Base-by-base conservation (phyloP, 2,797 vertebrate genomes). In the Emydoidea blandingii region DNA sequence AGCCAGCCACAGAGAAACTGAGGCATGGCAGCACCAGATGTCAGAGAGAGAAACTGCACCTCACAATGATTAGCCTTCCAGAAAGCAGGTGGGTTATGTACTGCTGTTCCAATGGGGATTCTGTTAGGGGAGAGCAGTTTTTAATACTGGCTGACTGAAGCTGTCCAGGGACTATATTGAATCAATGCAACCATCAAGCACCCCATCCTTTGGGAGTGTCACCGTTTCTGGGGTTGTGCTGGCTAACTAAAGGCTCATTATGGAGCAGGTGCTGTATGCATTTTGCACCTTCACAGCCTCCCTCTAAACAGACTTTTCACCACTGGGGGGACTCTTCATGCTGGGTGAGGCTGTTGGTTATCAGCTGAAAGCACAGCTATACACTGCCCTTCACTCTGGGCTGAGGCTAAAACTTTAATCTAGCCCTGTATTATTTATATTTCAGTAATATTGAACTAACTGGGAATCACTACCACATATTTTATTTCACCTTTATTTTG, bases 51-150 rank as follows among this genome's bases (percentile, higher is more conserved):
- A 83, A 88, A 27, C 14, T 72, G 18, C 59, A 57, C 41, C 18
- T 9, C 53, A 44, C 0, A 57, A 56, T 85, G 90, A 79, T 88
- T 31, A 86, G 78, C 14, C 37, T 4, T 52, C 41, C 62, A 12
- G 74, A 83, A n/a, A 54, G 23, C 34, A 31, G 6, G 31, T 5
- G 37, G n/a, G 31, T 68, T 83, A 85, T 83, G 52, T 85, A 44
- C 53, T 31, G 85, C 57, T 89, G 65, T 59, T 93, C 76, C 90
- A 44, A 1, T 1, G 41, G 37, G 80, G 18, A 1, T 72, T 86
- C 31, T 92, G 89, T 81, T 78, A 87, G 85, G 62, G 41, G 31
- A 94, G 78, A 54, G 86, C 88, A 78, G 83, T n/a, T 83, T 87
- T 89, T 88, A 91, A 91, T n/a, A 81, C 29, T 0, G 49, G 78